Base-by-base conservation (phyloP, 2,888 invertebrate species). In the Oligia strigilis region DNA sequence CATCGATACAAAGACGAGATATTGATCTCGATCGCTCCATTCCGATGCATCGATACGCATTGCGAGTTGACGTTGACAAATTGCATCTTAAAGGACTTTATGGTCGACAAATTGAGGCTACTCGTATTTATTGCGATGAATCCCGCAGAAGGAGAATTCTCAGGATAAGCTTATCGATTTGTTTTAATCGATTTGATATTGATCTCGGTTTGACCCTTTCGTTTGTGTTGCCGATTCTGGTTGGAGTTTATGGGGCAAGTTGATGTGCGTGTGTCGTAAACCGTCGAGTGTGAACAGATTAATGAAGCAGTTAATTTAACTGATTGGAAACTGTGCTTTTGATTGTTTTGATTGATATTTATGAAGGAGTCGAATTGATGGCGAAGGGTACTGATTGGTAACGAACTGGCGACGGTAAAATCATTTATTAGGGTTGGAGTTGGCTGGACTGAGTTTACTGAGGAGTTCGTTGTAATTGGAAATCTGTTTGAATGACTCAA, bases 11-110 rank as follows among this genome's bases (percentile, higher is more conserved):
- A 95, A 93, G 93, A 90, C 92, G 92, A 93, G 96, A 96, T 96
- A 95, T 93, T 90, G 95, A 96, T 96, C 95, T 94, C 91, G 92
- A 94, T 94, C 93, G 94, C 89, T 93, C 92, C 92, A 94, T 92
- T 93, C 92, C 94, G 93, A 94, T 94, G 93, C 92, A 94, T 93
- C 94, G 95, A 95, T 95, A 94, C 94, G 92, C 93, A 93, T 92
- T 92, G 92, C 93, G 89, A 91, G 87, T 88, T 92, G 96, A 96
- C 96, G 93, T 95, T 95, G 96, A 96, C 96, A 96, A 96, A 96
- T 96, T 94, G 94, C 94, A 91, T 91, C 92, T 94, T 93, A 91
- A 91, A 89, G 89, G 91, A 94, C 88, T 95, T 95, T 95, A 95
- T 93, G 92, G 93, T 90, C 90, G 94, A 95, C 96, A 95, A 96